phyloP scores from a whole-genome alignment of 2,888 invertebrate species.

The Erebia epiphron region DNA sequence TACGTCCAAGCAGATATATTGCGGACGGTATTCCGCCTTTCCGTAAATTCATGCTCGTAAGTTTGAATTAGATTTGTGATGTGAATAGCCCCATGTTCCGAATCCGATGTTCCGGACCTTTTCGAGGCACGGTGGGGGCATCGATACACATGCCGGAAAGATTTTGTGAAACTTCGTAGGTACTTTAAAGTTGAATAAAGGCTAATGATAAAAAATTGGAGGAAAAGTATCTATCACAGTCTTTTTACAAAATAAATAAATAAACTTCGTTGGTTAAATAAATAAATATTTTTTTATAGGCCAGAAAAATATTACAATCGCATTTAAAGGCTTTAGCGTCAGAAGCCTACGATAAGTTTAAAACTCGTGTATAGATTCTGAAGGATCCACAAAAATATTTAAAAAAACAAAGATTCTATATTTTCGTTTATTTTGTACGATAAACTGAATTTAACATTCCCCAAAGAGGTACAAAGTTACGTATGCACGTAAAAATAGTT shows the following conservation, averaged over 20 bases:
- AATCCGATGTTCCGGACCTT: not conserved
- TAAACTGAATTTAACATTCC: slow-evolving; percentile 7
- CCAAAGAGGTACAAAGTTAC: slow-evolving; percentile 3
- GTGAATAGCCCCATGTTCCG: not conserved
- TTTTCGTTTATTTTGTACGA: not conserved
- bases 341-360: too few species aligned
- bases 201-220: not conserved
- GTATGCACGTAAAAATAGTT: slow-evolving; percentile 13
- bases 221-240: too few species aligned
- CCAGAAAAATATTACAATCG: too few species aligned
- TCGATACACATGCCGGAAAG: not conserved
- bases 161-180: not conserved
- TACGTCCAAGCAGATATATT: slow-evolving; percentile 49
- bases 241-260: too few species aligned
- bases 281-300: too few species aligned
- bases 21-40: slow-evolving; percentile 47
- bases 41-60: slow-evolving; percentile 46
- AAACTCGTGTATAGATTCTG: too few species aligned
- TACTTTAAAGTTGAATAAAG: not conserved
- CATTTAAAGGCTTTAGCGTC: too few species aligned
- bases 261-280: too few species aligned
- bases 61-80: slow-evolving; percentile 46
- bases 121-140: slow-evolving; percentile 1
- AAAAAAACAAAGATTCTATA: too few species aligned
- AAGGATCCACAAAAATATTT: too few species aligned